Evolutionary conservation across 2,113 vertebrate genomes (phyloP).

Genomic region (Microtus oregoni): DNA sequence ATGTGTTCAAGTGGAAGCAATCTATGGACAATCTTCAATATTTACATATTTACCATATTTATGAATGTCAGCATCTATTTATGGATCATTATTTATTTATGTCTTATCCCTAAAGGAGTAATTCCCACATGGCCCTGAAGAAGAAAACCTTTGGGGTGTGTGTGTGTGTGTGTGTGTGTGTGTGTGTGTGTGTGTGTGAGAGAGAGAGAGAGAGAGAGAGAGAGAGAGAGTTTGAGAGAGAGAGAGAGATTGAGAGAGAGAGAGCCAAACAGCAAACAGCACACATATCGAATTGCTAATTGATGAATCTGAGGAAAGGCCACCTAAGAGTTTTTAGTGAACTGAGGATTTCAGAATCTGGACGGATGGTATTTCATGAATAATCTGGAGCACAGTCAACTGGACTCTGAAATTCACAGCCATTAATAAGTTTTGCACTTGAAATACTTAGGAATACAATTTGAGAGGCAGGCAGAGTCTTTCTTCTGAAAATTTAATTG

Average conservation of each 20-base stretch:
- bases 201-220: too few species aligned
- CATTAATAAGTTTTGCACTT: not conserved
- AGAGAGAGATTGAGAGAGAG: too few species aligned
- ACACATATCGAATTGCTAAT: not conserved
- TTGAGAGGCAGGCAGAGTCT: not conserved
- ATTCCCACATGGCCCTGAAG: not conserved
- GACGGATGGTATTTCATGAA: not conserved
- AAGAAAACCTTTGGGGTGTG: not conserved
- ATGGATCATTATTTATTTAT: not conserved
- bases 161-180: too few species aligned
- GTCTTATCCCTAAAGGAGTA: not conserved
- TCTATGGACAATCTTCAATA: not conserved
- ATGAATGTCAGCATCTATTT: not conserved
- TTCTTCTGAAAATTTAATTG: not conserved
- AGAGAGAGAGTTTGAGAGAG: too few species aligned
- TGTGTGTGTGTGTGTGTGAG: too few species aligned
- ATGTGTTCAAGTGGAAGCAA: not conserved
- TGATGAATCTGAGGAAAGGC: not conserved
- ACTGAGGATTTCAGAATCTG: not conserved
- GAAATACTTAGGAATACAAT: slow-evolving; percentile 23
- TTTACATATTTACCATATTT: not conserved
- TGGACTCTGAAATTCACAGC: not conserved
- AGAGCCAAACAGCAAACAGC: not conserved
- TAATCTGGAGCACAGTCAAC: not conserved
- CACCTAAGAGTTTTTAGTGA: not conserved